Conservation (phyloP, 2,113 vertebrate species). For the Carlito syrichta region DNA sequence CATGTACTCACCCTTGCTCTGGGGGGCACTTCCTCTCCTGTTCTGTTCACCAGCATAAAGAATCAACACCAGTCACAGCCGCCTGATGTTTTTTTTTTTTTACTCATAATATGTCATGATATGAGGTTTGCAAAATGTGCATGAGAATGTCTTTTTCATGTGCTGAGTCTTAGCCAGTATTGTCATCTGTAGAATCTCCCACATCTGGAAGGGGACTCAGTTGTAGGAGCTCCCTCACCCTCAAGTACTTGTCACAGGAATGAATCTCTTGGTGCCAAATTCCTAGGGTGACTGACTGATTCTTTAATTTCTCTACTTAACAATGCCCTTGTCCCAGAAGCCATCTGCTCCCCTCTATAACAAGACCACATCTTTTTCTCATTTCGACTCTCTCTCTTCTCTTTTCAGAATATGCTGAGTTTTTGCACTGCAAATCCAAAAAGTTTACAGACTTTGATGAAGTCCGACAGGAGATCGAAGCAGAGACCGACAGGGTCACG, state of each 20-base stretch:
- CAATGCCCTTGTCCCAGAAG: not conserved
- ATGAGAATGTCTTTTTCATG: not conserved
- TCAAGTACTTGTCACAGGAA: not conserved
- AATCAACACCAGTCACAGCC: not conserved
- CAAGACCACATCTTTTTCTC: not conserved
- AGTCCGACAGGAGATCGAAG: slow-evolving; percentile 94
- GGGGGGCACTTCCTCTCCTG: not conserved
- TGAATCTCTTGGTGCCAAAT: not conserved
- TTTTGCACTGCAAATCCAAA: slow-evolving; percentile 96
- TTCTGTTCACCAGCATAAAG: not conserved
- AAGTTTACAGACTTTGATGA: slow-evolving; percentile 98
- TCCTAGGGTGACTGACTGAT: not conserved
- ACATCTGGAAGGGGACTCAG: not conserved
- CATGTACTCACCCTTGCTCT: accelerated
- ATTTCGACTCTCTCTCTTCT: not conserved
- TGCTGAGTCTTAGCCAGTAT: not conserved
- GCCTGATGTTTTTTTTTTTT: not conserved
- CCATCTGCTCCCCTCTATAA: accelerated
- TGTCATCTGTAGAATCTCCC: too few species aligned
- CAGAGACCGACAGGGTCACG: slow-evolving; percentile 93
- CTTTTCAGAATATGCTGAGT: slow-evolving; percentile 93
- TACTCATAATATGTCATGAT: not conserved
- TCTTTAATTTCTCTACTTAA: not conserved
- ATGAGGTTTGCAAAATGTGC: too few species aligned
- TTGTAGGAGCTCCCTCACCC: not conserved